Base-by-base conservation (phyloP, 2,888 invertebrate genomes). In the Seladonia tumulorum region DNA sequence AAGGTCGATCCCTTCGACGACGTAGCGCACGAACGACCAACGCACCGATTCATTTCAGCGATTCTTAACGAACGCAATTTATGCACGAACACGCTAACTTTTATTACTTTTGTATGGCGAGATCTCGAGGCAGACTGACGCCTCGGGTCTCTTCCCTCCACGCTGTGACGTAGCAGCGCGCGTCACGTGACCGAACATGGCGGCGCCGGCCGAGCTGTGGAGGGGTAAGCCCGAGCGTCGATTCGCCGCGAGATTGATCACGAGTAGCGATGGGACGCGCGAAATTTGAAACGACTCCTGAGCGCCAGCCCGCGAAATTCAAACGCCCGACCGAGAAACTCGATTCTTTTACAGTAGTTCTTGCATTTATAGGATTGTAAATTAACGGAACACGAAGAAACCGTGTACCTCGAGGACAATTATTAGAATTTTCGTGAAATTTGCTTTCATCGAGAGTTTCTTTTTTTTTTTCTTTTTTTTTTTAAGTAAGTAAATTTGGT, bases 21-120 rank as follows among this genome's bases (percentile, higher is more conserved):
- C 68, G 76, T 70, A 63, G 81, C 78, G 79, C 79, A 75, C 80
- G 74, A 89, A 89, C 88, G 90, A 90, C 66, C 77, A 87, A 83
- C 53, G 79, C 66, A 66, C 60, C 60, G 35, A 66, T 22, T 22
- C 8, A 22, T 39, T 57, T 57, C 76, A 72, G 80, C 79, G 81
- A 89, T 63, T 70, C 18, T 35, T 66, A 75, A 72, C 88, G 87
- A 87, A 87, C 74, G 66, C 39, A 8, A 68, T n/a, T 42, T 47
- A 42, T 77, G 71, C 35, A 68, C 86, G 80, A 90, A 49, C 68
- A 68, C 72, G 76, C 79, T 79, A 83, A 76, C 76, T 89, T 89
- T 89, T 85, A 78, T 89, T 88, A 86, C 83, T 82, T 77, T 77
- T 77, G 76, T 77, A 77, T 66, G 76, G 68, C 47, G 76, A 77